Percentiles rank a stretch among this genome's conserved stretches.
phyloP scores from a whole-genome alignment of 2,113 vertebrate species.

The Sphyrna mokarran region DNA sequence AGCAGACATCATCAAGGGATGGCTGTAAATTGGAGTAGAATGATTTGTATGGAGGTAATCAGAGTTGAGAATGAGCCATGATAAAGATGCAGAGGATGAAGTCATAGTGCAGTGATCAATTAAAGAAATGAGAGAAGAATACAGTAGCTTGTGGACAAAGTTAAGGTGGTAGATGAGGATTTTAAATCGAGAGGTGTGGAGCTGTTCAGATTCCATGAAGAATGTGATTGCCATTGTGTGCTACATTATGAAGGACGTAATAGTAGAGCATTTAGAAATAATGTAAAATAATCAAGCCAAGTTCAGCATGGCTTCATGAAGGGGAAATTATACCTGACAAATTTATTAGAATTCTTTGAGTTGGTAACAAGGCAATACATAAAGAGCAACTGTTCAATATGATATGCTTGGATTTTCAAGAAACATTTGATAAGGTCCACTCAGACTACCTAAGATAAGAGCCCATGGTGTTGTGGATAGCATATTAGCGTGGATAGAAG shows the following conservation, averaged over 20 bases:
- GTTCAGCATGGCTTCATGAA: too few relatives aligned
- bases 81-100: background rate
- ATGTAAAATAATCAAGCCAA: too few relatives aligned
- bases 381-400: too few relatives aligned
- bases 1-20: background rate
- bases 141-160: background rate
- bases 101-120: background rate
- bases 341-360: too few relatives aligned
- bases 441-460: too few relatives aligned
- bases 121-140: background rate
- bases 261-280: too few relatives aligned
- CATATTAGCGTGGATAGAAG: too few relatives aligned
- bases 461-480: too few relatives aligned
- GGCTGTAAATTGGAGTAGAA: background rate
- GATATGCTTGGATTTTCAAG: too few relatives aligned
- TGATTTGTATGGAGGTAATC: background rate
- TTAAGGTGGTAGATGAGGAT: background rate
- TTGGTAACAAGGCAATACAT: too few relatives aligned
- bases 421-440: too few relatives aligned
- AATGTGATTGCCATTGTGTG: background rate
- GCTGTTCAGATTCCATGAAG: background rate
- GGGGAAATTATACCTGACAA: too few relatives aligned
- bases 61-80: background rate
- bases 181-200: background rate
- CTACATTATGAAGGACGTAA: background rate